Conservation (phyloP, 2,113 vertebrate species). For the Copsychus sechellarum region DNA sequence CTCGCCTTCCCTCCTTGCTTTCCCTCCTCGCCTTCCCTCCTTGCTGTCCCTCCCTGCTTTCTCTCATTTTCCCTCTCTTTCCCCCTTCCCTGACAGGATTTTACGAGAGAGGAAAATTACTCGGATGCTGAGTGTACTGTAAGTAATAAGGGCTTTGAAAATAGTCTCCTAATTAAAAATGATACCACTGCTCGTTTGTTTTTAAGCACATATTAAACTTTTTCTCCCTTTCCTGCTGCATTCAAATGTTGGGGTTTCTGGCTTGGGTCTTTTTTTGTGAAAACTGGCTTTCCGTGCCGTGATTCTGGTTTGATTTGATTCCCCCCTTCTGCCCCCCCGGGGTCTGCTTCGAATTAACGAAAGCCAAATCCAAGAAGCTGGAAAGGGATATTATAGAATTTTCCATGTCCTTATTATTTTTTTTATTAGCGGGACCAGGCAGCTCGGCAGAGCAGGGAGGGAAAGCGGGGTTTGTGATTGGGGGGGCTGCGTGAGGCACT, state of each 20-base stretch:
- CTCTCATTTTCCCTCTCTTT: not conserved
- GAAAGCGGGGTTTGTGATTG: constrained; percentile 2
- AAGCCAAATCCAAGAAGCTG: constrained; percentile 54
- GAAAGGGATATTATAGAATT: constrained; percentile 53
- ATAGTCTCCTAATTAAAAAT: constrained; percentile 52
- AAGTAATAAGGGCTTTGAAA: constrained; percentile 60
- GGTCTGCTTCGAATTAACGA: constrained; percentile 56
- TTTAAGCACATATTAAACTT: constrained; percentile 46
- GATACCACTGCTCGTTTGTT: constrained; percentile 29
- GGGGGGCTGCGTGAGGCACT: not conserved
- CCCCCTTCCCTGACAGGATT: constrained; percentile 29
- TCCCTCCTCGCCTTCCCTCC: not conserved
- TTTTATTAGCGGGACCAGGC: constrained; percentile 18
- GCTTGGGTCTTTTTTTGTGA: not conserved
- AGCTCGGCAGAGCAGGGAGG: not conserved
- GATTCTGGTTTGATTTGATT: constrained; percentile 35
- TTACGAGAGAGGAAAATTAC: constrained; percentile 56
- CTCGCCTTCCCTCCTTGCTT: not conserved
- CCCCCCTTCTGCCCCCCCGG: not conserved
- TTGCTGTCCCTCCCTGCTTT: not conserved
- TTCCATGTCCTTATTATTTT: constrained; percentile 63
- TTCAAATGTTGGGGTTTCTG: constrained; percentile 32
- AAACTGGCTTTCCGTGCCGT: constrained; percentile 15
- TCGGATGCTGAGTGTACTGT: constrained; percentile 27
- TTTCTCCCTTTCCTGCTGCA: not conserved